phyloP scores from a whole-genome alignment of 2,113 vertebrate genomes.

The Xenopus borealis region DNA sequence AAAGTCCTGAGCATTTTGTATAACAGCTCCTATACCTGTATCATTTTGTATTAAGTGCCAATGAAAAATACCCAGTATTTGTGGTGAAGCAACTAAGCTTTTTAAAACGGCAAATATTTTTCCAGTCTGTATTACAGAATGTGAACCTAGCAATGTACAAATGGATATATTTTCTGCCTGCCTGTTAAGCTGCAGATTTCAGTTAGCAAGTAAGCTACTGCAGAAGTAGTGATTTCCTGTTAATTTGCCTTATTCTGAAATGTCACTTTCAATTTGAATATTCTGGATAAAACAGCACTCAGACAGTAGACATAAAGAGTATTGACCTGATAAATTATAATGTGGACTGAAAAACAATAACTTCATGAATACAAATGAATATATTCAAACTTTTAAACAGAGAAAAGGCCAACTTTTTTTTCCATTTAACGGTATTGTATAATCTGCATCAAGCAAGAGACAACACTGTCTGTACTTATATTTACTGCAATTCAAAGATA shows the following conservation, averaged over 20 bases:
- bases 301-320: not conserved
- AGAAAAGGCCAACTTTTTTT: not conserved
- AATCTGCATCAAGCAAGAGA: no score
- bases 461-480: no score
- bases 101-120: slow-evolving; percentile 25
- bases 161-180: not conserved
- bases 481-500: no score
- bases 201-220: not conserved
- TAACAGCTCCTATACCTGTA: no score
- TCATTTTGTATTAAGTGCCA: no score
- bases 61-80: slow-evolving; percentile 11
- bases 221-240: not conserved
- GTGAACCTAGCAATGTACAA: slow-evolving; percentile 2
- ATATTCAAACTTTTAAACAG: not conserved
- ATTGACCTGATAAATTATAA: slow-evolving; percentile 14
- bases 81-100: slow-evolving; percentile 4
- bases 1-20: no score
- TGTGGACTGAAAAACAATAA: slow-evolving; percentile 1
- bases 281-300: not conserved
- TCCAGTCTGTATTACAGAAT: slow-evolving; percentile 25
- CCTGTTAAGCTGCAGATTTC: not conserved
- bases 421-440: not conserved
- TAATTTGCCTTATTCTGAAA: slow-evolving; percentile 12
- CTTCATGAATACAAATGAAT: not conserved
- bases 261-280: slow-evolving; percentile 20